A percentile compares a stretch with the other conserved stretches of the same genome.
phyloP scores from a whole-genome alignment of 2,113 vertebrate species.

The Brachirus orientalis region DNA sequence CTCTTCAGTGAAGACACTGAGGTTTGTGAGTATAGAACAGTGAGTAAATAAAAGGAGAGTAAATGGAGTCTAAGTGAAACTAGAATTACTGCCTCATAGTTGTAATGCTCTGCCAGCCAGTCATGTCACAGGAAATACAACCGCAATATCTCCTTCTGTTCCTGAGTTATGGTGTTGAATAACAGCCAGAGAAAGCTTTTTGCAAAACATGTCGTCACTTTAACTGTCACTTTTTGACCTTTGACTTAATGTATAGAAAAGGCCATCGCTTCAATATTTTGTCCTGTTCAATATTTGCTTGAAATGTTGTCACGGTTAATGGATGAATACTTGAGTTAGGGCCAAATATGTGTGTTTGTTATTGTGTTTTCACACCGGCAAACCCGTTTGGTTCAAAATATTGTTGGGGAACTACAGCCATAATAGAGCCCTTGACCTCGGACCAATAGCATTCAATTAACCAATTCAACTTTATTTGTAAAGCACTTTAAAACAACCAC shows the following conservation, averaged over 20 bases:
- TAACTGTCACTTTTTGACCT: no score
- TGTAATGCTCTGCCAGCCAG: not conserved
- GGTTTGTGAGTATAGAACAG: slow-evolving; percentile 24
- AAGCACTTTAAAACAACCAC: no score
- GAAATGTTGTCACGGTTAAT: not conserved
- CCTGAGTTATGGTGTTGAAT: not conserved
- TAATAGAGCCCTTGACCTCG: no score
- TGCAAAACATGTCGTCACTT: not conserved
- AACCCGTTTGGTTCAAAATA: no score
- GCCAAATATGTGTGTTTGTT: not conserved
- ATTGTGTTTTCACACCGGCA: no score
- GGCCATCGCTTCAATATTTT: not conserved
- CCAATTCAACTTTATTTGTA: no score
- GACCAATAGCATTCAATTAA: no score
- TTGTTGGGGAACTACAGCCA: not conserved
- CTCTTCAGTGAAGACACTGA: slow-evolving; percentile 22
- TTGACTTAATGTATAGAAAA: not conserved
- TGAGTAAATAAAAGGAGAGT: slow-evolving; percentile 12
- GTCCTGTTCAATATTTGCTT: not conserved
- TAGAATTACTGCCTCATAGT: slow-evolving; percentile 1
- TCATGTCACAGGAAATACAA: not conserved
- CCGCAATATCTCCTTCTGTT: not conserved
- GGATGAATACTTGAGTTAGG: not conserved
- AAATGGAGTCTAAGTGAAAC: not conserved
- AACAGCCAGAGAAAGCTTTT: not conserved